Percentiles rank a stretch among this genome's conserved stretches.
Evolutionary conservation across 2,888 invertebrate species (phyloP).

Genomic region (Drosophila kokeensis): DNA sequence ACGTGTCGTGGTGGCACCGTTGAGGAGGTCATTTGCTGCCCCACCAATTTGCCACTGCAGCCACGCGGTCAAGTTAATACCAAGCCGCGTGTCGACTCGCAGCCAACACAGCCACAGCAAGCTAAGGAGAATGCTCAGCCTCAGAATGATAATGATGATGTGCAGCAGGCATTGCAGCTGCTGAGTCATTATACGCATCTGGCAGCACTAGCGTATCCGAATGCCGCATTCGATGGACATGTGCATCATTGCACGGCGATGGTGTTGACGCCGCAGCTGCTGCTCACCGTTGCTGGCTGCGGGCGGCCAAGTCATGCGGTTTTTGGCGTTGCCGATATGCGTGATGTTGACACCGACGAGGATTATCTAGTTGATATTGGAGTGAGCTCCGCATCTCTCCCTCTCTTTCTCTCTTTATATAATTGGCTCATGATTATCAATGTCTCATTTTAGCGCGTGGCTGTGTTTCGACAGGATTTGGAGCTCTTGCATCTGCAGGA

Average conservation of each 20-base stretch:
- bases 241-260: constrained; percentile 61
- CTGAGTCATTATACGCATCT: constrained; percentile 55
- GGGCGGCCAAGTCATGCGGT: constrained; percentile 61
- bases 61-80: constrained; percentile 41
- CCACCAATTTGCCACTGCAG: constrained; percentile 50
- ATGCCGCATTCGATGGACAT: constrained; percentile 63
- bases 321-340: constrained; percentile 63
- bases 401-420: not conserved
- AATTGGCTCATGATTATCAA: not conserved
- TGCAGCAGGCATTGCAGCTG: constrained; percentile 23
- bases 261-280: constrained; percentile 42
- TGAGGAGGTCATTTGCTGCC: constrained; percentile 73
- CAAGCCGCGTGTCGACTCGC: constrained; percentile 1
- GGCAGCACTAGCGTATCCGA: constrained; percentile 62
- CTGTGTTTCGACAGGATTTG: constrained; percentile 47
- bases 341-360: constrained; percentile 60
- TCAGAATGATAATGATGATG: constrained; percentile 5
- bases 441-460: constrained; percentile 36
- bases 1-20: constrained; percentile 51
- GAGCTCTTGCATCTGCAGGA: constrained; percentile 41
- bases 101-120: fast-evolving
- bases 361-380: constrained; percentile 55
- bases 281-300: constrained; percentile 59
- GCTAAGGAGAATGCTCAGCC: not conserved
- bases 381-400: constrained; percentile 29